These are phyloP conservation scores for Actinia equina DNA, from an alignment of 64 coral and sea anemone species.

Conservation along the genomic window DNA sequence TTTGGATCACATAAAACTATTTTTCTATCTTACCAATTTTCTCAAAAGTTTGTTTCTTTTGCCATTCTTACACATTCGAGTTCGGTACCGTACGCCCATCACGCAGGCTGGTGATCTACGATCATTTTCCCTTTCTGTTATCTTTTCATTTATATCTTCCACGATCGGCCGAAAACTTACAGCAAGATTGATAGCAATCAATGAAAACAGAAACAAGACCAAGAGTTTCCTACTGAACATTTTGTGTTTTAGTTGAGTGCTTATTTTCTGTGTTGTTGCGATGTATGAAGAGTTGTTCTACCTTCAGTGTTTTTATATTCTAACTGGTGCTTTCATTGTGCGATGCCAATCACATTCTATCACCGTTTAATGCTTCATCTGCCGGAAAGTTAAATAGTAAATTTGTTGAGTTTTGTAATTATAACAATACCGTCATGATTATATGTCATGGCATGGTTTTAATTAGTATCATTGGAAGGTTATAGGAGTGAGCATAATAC, in stretches of 20 bases:
- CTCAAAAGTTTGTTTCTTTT: neutral
- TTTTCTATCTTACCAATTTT: neutral
- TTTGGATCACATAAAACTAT: too few relatives aligned
- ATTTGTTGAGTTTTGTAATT: neutral
- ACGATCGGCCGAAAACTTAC: neutral
- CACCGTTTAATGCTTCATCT: neutral
- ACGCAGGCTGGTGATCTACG: neutral
- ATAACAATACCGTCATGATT: neutral
- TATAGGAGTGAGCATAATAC: too few relatives aligned
- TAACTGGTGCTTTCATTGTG: neutral
- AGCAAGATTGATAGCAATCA: neutral
- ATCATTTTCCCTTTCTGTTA: neutral
- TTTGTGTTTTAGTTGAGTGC: neutral
- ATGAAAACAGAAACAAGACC: neutral
- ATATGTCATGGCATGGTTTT: neutral
- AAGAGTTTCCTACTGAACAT: neutral
- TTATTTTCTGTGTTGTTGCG: too few relatives aligned
- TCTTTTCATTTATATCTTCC: too few relatives aligned
- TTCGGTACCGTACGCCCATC: neutral
- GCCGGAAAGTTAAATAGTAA: neutral
- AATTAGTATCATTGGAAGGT: neutral
- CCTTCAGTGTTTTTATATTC: neutral
- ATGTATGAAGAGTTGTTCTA: neutral
- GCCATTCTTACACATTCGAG: neutral
- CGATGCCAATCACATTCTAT: neutral